These are phyloP conservation scores for Mobula birostris DNA, from an alignment of 2,113 vertebrate genomes.

Conservation along the genomic window DNA sequence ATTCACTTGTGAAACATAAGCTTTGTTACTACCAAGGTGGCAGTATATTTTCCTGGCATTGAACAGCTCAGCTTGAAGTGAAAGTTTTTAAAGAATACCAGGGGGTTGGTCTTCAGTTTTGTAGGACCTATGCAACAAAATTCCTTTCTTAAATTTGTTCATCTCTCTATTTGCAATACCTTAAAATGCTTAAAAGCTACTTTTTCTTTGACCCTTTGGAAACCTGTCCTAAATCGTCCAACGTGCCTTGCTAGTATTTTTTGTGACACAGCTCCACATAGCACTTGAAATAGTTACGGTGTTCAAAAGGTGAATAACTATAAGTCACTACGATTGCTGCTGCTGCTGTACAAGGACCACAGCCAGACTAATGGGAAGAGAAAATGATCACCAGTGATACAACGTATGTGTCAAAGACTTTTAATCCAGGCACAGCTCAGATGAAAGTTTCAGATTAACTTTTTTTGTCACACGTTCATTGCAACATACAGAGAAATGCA, in stretches of 20 bases:
- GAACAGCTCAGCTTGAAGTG: neutral
- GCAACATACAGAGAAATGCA: no score
- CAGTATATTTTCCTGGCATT: neutral
- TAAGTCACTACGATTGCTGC: neutral
- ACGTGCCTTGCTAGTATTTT: neutral
- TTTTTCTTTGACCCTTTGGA: neutral
- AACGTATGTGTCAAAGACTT: neutral
- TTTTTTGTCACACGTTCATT: no score
- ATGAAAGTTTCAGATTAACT: no score
- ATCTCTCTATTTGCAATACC: neutral
- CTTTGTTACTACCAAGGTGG: neutral
- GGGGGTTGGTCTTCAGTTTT: neutral
- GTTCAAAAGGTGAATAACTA: neutral
- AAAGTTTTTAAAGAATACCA: neutral
- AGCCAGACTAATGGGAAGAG: neutral
- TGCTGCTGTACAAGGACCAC: neutral
- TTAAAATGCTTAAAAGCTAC: neutral
- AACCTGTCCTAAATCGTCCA: neutral
- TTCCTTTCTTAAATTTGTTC: neutral
- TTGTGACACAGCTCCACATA: neutral
- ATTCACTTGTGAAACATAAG: neutral
- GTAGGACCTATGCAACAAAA: no score
- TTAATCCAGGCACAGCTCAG: neutral
- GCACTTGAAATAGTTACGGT: no score
- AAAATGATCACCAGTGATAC: neutral